phyloP scores from a whole-genome alignment of 2,113 vertebrate species.

The Gymnocephalus cernua region DNA sequence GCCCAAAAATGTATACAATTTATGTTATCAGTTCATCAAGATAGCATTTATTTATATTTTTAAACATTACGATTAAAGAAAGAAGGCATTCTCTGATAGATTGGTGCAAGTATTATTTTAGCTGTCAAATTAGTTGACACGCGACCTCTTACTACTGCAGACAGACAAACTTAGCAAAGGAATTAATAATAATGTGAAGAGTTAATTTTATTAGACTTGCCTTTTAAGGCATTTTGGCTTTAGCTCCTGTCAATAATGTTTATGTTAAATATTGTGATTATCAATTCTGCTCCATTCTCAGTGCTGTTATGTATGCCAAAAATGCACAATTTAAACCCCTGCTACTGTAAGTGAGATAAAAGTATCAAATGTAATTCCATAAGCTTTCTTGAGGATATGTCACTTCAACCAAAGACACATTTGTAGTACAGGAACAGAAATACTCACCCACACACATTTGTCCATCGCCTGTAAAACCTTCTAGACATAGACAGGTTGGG shows the following conservation, averaged over 20 bases:
- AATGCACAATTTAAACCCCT: not conserved
- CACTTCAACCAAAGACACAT: not conserved
- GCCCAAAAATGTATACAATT: accelerated
- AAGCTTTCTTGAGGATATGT: slow-evolving; percentile 14
- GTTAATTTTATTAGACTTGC: not conserved
- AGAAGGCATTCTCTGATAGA: not conserved
- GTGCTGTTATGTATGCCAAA: not conserved
- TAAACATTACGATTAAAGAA: not conserved
- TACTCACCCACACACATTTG: slow-evolving; percentile 88
- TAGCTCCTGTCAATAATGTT: not conserved
- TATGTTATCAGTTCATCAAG: not conserved
- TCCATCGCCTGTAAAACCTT: slow-evolving; percentile 88
- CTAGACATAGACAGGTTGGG: slow-evolving; percentile 85
- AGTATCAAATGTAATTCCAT: slow-evolving; percentile 24
- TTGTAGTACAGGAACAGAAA: not conserved
- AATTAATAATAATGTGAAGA: not conserved
- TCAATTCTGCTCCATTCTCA: not conserved
- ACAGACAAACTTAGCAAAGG: not conserved
- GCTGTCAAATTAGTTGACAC: slow-evolving; percentile 83
- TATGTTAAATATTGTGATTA: not conserved
- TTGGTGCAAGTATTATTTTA: slow-evolving; percentile 45
- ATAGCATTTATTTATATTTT: not conserved
- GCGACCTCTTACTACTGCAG: slow-evolving; percentile 73
- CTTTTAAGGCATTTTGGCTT: not conserved
- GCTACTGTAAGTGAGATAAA: slow-evolving; percentile 1